Evolutionary conservation across 2,113 vertebrate species (phyloP).

Genomic region (Strigops habroptila): DNA sequence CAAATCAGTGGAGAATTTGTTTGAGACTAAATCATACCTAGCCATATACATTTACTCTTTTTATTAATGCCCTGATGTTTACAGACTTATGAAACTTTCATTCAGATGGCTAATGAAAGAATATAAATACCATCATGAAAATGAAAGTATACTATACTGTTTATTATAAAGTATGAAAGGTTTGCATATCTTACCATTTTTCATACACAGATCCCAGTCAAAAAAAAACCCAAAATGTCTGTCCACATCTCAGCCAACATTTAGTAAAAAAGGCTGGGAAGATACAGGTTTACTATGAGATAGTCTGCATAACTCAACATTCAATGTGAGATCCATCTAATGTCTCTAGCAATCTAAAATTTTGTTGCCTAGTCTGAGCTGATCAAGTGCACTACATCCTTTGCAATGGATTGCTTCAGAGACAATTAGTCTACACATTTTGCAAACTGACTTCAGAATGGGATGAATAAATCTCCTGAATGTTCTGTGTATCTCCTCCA

Average conservation of each 20-base stretch:
- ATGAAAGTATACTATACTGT: not conserved
- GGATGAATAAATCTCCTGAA: not conserved
- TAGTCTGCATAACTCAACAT: not conserved
- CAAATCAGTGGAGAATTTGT: not conserved
- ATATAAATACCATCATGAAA: not conserved
- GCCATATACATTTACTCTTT: not conserved
- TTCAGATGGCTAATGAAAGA: not conserved
- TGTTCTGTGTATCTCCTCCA: not conserved
- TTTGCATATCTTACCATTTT: not conserved
- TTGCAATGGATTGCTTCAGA: not conserved
- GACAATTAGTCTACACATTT: not conserved
- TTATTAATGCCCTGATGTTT: not conserved
- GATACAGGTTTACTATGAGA: not conserved
- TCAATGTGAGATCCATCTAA: not conserved
- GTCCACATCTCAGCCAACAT: not conserved
- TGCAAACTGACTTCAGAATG: not conserved
- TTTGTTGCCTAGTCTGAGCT: not conserved
- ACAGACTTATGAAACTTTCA: not conserved
- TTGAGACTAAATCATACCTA: not conserved
- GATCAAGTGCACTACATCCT: not conserved
- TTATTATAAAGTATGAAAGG: not conserved
- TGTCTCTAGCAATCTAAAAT: not conserved
- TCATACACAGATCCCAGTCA: not conserved
- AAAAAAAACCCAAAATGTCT: not conserved
- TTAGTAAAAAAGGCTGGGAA: not conserved